These are phyloP conservation scores for Peucedramus taeniatus DNA, from an alignment of 2,113 vertebrate species.

Conservation along the genomic window DNA sequence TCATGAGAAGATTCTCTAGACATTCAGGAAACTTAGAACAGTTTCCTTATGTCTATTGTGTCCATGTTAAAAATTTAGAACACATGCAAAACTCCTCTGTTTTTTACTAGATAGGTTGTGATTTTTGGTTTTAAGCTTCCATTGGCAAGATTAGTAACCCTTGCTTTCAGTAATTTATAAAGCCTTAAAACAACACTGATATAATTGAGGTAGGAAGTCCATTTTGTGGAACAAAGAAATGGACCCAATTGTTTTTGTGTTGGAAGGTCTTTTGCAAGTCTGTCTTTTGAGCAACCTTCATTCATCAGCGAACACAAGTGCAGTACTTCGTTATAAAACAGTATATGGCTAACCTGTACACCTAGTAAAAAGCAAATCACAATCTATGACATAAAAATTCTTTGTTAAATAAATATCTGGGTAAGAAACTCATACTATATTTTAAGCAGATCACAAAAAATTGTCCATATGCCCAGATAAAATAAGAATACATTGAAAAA, in stretches of 20 bases:
- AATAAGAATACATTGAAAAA: background rate
- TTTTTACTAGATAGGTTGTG: background rate
- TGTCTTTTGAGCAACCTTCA: background rate
- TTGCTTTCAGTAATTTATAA: background rate
- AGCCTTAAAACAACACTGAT: background rate
- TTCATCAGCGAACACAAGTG: background rate
- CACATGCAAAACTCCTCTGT: background rate
- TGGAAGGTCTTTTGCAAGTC: background rate
- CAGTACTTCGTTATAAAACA: background rate
- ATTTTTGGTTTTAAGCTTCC: background rate
- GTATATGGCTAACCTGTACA: background rate
- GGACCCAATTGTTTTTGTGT: background rate
- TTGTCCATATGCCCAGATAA: background rate
- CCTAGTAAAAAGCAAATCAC: background rate
- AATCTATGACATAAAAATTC: background rate
- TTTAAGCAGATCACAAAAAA: background rate
- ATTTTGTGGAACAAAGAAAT: background rate
- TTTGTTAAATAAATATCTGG: background rate
- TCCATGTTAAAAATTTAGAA: background rate
- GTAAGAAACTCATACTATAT: background rate
- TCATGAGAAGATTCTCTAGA: background rate
- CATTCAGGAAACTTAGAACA: background rate
- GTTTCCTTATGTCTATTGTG: background rate
- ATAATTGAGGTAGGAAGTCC: background rate
- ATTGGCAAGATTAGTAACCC: background rate